A percentile compares a stretch with the other conserved stretches of the same genome.
Evolutionary conservation across 2,797 vertebrate genomes (phyloP).

Genomic region (Xiphorhynchus erythropygius): DNA sequence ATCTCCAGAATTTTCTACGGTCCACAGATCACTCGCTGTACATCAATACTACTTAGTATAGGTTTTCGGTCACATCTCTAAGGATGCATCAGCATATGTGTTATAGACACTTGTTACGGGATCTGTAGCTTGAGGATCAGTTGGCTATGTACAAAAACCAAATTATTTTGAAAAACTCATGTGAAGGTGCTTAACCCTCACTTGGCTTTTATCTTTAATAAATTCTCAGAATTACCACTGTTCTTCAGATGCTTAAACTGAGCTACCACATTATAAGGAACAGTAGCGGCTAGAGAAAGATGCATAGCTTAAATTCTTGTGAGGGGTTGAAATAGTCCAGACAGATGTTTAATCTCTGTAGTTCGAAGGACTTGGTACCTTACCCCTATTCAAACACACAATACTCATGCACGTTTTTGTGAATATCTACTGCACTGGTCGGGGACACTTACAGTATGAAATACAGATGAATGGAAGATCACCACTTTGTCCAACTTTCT

Average conservation of each 20-base stretch:
- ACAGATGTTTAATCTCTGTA: neutral
- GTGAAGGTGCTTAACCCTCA: neutral
- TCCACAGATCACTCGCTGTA: neutral
- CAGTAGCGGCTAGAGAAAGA: neutral
- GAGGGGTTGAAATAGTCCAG: neutral
- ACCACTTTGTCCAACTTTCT: neutral
- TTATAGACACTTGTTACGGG: neutral
- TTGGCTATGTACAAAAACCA: neutral
- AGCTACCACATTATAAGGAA: neutral
- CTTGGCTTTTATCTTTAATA: neutral
- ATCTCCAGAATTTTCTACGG: neutral
- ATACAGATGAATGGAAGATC: neutral
- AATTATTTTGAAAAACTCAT: neutral
- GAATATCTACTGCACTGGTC: neutral
- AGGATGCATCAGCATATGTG: rapidly evolving
- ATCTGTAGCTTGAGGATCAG: neutral
- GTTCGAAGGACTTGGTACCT: neutral
- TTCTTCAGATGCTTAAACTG: neutral
- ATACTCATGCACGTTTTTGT: rapidly evolving
- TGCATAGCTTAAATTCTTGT: neutral
- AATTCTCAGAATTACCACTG: neutral
- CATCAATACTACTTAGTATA: neutral
- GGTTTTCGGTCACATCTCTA: rapidly evolving
- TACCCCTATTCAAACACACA: neutral
- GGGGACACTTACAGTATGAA: neutral